These are phyloP conservation scores for Archilochus colubris DNA, from an alignment of 2,113 vertebrate genomes.

Conservation along the genomic window DNA sequence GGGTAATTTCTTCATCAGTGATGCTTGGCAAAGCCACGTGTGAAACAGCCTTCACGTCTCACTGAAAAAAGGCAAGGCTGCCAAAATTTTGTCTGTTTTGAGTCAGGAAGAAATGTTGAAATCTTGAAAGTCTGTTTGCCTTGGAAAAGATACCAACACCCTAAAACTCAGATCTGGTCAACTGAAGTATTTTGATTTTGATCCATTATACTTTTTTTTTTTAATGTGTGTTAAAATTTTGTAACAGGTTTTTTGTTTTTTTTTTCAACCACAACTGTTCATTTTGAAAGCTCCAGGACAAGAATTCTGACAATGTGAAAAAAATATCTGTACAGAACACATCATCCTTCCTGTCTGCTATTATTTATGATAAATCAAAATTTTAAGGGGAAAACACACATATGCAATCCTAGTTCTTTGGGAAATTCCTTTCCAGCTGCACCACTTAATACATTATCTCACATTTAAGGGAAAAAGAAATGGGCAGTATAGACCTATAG, in stretches of 20 bases:
- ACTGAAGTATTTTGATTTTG: conserved; percentile 39
- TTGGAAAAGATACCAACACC: conserved; percentile 41
- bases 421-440: not conserved
- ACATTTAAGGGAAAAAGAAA: not conserved
- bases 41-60: conserved; percentile 20
- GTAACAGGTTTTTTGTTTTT: not conserved
- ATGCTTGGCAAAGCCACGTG: conserved; percentile 15
- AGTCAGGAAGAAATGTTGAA: conserved; percentile 37
- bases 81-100: conserved; percentile 55
- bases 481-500: not conserved
- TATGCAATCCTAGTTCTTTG: not conserved
- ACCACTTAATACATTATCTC: not conserved
- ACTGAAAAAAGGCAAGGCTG: conserved; percentile 21
- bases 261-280: conserved; percentile 32
- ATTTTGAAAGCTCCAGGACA: conserved; percentile 34
- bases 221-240: not conserved
- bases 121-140: conserved; percentile 44
- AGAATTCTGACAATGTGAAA: conserved; percentile 41
- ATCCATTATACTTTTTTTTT: conserved; percentile 4
- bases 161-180: conserved; percentile 45
- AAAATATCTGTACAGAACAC: not conserved
- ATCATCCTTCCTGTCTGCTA: conserved; percentile 1
- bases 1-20: not conserved
- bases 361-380: not conserved
- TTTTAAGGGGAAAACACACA: not conserved